Base-by-base conservation (phyloP, 2,797 vertebrate genomes). In the Uromys caudimaculatus region DNA sequence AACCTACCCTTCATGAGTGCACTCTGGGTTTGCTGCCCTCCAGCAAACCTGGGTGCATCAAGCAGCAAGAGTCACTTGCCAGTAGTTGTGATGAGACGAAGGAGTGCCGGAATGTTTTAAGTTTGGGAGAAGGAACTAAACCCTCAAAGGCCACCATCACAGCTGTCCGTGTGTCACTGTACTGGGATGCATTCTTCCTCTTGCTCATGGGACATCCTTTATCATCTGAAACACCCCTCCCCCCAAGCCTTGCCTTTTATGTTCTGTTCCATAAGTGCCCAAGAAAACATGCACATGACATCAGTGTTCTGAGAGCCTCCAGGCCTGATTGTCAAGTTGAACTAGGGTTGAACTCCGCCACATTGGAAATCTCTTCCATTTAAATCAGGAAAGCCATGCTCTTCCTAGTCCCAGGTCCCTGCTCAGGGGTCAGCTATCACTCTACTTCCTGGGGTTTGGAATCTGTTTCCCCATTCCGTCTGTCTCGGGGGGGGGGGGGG, bases 1-100 rank as follows among this genome's bases (percentile, higher is more conserved):
- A 19, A 6, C 1, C 13, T 64, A 67, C 12, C 1, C 10, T 29
- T 16, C 84, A 64, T 41, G 29, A n/a, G 27, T 75, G 0, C 0
- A 13, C 60, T 24, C 41, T 44, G 38, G 4, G 44, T 52, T 35
- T 79, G 79, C 78, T 17, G 5, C 78, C 9, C 16, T 54, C 38
- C n/a, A 56, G 85, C 50, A 73, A 88, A 56, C 10, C 67, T 13
- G 23, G 7, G 23, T 12, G 67, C 54, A 35, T 35, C 38, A 50
- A 8, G n/a, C 52, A 32, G 35, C 0, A 0, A 75, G 14, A 88
- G 23, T n/a, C 23, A 24, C 50, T 19, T 56, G 23, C 13, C 35
- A n/a, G 23, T 29, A 54, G 14, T 14, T n/a, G 54, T 35, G 8
- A 38, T 54, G 50, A 27, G 11, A 14, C 19, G 0, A 73, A 71